Evolutionary conservation across 2,888 invertebrate species (phyloP).

Genomic region (Ophion ventricosus): DNA sequence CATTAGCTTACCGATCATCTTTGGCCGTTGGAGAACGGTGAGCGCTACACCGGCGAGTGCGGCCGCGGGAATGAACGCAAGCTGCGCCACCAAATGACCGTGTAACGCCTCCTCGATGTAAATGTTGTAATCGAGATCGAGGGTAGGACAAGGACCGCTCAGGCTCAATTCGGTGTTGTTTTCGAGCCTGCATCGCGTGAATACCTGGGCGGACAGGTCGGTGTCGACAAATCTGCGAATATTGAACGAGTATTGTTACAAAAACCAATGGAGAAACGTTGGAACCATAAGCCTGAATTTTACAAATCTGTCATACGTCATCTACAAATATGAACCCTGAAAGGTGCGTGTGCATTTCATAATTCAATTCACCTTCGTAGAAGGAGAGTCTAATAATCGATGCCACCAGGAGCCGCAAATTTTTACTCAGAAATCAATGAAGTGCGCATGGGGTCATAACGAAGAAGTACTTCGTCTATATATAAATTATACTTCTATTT

Average conservation of each 20-base stretch:
- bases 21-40: constrained; percentile 82
- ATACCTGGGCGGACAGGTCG: constrained; percentile 86
- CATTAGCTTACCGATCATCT: constrained; percentile 81
- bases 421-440: no score
- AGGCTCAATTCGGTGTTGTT: constrained; percentile 85
- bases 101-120: constrained; percentile 85
- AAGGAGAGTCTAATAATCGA: no score
- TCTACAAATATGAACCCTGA: no score
- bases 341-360: no score
- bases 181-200: constrained; percentile 85
- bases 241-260: neutral
- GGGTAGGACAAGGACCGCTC: constrained; percentile 83
- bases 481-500: no score
- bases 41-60: constrained; percentile 82
- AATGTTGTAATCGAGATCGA: constrained; percentile 86
- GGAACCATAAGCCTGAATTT: neutral
- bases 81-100: constrained; percentile 83
- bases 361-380: no score
- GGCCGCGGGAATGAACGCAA: constrained; percentile 83
- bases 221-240: constrained; percentile 88
- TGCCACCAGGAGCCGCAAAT: no score
- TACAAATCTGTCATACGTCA: neutral
- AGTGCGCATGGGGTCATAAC: no score
- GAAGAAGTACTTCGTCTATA: neutral
- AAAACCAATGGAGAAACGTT: neutral